Percentiles rank a stretch among this genome's conserved stretches.
Conservation (phyloP, 2,113 vertebrate genomes). For the Bucco capensis region DNA sequence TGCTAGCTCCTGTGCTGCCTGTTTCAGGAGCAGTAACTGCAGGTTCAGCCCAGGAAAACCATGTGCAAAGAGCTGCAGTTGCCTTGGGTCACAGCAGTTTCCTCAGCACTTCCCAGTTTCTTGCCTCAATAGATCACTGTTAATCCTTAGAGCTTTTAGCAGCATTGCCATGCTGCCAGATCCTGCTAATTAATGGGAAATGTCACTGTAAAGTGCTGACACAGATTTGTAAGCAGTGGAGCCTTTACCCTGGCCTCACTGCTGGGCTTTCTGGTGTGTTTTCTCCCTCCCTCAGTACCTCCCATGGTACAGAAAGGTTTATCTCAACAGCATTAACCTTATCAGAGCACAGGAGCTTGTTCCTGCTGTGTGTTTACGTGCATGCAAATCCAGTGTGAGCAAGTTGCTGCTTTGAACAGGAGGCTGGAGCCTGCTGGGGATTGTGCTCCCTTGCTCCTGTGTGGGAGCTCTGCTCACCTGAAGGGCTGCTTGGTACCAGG, state of each 20-base stretch:
- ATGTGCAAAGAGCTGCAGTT: neutral
- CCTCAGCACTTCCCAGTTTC: neutral
- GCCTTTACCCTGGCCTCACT: neutral
- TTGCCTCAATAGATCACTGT: neutral
- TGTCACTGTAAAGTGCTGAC: neutral
- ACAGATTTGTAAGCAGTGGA: neutral
- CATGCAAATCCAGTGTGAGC: fast-evolving
- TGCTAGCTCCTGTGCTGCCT: neutral
- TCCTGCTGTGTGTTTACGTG: neutral
- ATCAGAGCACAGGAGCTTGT: neutral
- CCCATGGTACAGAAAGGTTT: neutral
- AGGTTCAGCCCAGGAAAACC: neutral
- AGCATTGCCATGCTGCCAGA: neutral
- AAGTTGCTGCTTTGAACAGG: neutral
- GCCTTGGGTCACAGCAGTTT: neutral
- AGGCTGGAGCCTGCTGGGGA: neutral
- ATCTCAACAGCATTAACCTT: neutral
- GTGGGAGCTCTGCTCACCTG: neutral
- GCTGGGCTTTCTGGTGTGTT: neutral
- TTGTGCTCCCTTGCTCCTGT: neutral
- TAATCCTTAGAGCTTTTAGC: neutral
- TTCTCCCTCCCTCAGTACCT: neutral
- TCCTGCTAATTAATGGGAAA: slow-evolving; percentile 1
- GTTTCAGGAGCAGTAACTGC: neutral
- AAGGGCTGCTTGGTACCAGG: neutral